phyloP scores from a whole-genome alignment of 1,140 invertebrate genomes.

The Tetramorium alpestre region DNA sequence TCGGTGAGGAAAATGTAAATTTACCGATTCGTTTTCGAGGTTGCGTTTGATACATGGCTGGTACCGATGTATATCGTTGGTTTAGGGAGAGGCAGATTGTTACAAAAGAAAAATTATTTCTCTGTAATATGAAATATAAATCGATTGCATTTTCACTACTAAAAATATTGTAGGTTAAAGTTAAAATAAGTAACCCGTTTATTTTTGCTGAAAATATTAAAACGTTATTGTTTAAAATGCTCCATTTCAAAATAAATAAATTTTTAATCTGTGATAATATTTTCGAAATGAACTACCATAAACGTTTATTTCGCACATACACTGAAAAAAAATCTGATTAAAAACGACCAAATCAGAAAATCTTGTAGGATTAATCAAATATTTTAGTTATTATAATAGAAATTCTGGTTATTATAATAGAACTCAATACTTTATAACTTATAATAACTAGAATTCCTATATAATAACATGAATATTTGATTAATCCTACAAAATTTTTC shows the following conservation, averaged over 20 bases:
- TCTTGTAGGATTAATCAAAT: too few species aligned
- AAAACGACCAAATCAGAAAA: too few species aligned
- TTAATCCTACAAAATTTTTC: too few species aligned
- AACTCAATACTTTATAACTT: too few species aligned
- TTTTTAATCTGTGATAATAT: not conserved
- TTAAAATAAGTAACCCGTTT: not conserved
- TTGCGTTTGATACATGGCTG: constrained; percentile 1
- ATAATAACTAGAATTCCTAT: too few species aligned
- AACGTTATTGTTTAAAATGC: not conserved
- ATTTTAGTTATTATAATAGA: too few species aligned
- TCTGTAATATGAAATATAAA: not conserved
- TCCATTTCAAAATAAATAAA: not conserved
- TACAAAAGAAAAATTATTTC: not conserved
- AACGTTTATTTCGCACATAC: too few species aligned
- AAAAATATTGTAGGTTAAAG: not conserved
- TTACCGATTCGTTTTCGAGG: constrained; percentile 42
- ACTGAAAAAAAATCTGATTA: too few species aligned
- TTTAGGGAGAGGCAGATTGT: not conserved
- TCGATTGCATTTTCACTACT: not conserved
- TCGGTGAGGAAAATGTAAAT: constrained; percentile 36
- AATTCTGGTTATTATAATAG: too few species aligned
- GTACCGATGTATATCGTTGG: not conserved
- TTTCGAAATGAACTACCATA: not conserved
- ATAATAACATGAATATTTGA: too few species aligned
- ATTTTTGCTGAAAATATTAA: too few species aligned